Percentiles rank a stretch among this genome's conserved stretches.
Evolutionary conservation across 2,797 vertebrate genomes (phyloP).

Genomic region (Psittacula echo): DNA sequence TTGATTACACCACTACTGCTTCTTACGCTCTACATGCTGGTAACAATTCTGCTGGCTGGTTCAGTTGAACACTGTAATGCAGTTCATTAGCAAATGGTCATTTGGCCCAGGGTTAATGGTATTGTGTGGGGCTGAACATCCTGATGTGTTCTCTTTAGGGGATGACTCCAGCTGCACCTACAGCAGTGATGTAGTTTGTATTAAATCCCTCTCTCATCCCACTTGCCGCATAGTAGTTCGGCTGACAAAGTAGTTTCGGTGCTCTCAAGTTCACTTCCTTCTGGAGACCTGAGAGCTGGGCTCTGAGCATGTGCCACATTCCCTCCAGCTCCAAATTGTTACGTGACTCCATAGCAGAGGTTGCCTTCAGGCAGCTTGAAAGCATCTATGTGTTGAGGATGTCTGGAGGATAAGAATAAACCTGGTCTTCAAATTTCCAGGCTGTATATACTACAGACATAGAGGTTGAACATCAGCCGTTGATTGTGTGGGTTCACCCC

Average conservation of each 20-base stretch:
- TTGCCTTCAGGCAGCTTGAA: not conserved
- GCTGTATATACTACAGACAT: not conserved
- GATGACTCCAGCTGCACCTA: not conserved
- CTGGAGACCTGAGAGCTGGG: not conserved
- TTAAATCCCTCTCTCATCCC: not conserved
- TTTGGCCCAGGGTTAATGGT: not conserved
- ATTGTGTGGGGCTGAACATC: not conserved
- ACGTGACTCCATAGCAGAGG: not conserved
- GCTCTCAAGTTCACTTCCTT: not conserved
- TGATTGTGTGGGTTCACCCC: not conserved
- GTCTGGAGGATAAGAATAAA: not conserved
- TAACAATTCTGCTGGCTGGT: not conserved
- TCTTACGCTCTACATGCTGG: not conserved
- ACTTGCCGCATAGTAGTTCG: not conserved
- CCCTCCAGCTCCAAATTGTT: not conserved
- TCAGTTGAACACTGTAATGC: rapidly evolving
- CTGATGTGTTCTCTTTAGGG: not conserved
- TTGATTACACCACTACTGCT: not conserved
- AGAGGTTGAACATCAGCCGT: not conserved
- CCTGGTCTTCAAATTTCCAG: not conserved
- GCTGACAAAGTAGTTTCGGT: not conserved
- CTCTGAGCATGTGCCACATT: not conserved
- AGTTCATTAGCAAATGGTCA: not conserved
- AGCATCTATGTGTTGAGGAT: not conserved
- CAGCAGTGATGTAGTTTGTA: not conserved